Evolutionary conservation across 2,113 vertebrate species (phyloP), one percentile per base, ranked within the genome.

Genomic region (Microtus richardsoni): DNA sequence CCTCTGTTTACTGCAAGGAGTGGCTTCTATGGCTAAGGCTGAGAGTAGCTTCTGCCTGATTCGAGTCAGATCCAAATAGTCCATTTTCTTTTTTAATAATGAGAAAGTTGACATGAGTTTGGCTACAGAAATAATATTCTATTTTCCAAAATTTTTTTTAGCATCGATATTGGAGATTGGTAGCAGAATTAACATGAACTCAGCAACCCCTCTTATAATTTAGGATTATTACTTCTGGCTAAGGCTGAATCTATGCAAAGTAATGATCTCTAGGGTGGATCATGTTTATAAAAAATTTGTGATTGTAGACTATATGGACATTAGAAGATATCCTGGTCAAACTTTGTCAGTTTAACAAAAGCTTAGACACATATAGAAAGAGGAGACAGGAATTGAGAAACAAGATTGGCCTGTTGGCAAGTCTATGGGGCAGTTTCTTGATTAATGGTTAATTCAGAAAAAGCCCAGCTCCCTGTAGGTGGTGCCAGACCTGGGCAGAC

Each of bases 151-250:
- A 64, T 19, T 78, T 71, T 66, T 66, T 66, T 79, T 36, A 36
- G 3, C 41, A 82, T 91, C 94, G 26, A 82, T 91, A 7, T 62
- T 73, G 74, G 68, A 54, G 36, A 68, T 33, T 4, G 44, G 39
- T 87, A 62, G 39, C 19, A 68, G 11, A 78, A 41, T 93, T 89
- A 87, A 91, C 95, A 89, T 82, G 21, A 92, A 36, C 52, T 94
- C 85, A 58, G 33, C 36, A 21, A 78, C 6, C 6, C 24, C 33
- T 94, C 7, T 82, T 12, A 41, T 77, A 52, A 64, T 96, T 89
- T 52, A 77, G 22, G 54, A 77, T 89, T 88, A 88, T 33, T 19
- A 39, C 62, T 80, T 95, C 91, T 88, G n/a, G 36, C 62, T 89
- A 91, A 93, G 52, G 28, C 33, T 44, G 16, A 75, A 84, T 68